phyloP scores from a whole-genome alignment of 2,797 vertebrate species.

The Hypotaenidia okinawae region DNA sequence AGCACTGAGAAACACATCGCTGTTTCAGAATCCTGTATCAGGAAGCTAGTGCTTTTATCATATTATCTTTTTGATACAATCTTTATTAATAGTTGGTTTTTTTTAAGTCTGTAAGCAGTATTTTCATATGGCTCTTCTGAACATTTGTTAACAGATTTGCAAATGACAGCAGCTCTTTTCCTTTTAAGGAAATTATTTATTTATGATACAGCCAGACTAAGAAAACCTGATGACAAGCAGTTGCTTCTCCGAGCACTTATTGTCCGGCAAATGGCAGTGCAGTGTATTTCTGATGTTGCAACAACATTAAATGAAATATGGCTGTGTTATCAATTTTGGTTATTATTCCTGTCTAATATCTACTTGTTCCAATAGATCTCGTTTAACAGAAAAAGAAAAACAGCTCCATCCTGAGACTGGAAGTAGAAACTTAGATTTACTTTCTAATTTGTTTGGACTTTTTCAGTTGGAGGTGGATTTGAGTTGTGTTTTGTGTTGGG shows the following conservation, averaged over 20 bases:
- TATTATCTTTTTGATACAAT: not conserved
- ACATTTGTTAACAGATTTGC: not conserved
- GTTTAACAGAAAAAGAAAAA: not conserved
- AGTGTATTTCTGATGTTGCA: not conserved
- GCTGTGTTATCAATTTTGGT: not conserved
- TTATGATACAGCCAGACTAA: not conserved
- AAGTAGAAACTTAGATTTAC: not conserved
- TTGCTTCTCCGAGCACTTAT: not conserved
- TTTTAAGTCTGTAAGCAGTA: not conserved
- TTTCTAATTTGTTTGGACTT: not conserved
- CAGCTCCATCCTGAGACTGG: not conserved
- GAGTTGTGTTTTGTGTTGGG: rapidly evolving
- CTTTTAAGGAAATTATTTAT: not conserved
- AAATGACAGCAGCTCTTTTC: not conserved
- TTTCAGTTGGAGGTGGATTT: not conserved
- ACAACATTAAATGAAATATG: not conserved
- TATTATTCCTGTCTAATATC: not conserved
- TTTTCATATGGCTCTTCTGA: not conserved
- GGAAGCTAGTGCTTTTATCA: not conserved
- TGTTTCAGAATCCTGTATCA: not conserved
- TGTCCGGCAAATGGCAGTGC: not conserved
- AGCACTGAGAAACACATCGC: not conserved
- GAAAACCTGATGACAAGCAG: not conserved
- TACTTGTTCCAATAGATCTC: not conserved
- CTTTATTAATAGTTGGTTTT: not conserved